phyloP scores from a whole-genome alignment of 2,888 invertebrate genomes.

The Myopa testacea region DNA sequence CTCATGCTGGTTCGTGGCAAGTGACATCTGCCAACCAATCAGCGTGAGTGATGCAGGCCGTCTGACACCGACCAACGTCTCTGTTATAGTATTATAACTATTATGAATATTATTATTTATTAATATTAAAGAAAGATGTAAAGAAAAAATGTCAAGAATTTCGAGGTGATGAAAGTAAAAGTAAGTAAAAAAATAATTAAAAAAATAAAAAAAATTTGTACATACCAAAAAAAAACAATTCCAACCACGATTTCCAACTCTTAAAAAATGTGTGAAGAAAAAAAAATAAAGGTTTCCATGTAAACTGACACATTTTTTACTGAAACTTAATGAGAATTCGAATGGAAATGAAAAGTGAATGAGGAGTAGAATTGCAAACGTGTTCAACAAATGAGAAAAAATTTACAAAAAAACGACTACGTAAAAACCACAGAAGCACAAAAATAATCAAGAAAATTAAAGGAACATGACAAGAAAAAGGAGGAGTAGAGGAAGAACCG shows the following conservation, averaged over 20 bases:
- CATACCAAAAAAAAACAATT: too few species aligned
- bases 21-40: too few species aligned
- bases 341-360: neutral
- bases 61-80: too few species aligned
- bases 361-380: neutral
- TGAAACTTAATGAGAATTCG: neutral
- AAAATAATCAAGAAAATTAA: neutral
- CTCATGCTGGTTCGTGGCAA: too few species aligned
- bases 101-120: too few species aligned
- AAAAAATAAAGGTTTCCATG: neutral
- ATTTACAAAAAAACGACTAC: neutral
- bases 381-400: neutral
- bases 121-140: neutral
- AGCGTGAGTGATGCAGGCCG: too few species aligned
- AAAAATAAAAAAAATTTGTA: too few species aligned
- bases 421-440: neutral
- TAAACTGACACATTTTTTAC: constrained; percentile 9
- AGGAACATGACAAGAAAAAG: neutral
- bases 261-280: neutral
- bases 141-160: neutral
- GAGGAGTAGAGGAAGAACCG: neutral
- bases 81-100: too few species aligned
- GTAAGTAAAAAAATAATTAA: too few species aligned
- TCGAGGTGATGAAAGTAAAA: neutral
- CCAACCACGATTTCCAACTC: too few species aligned